Percentiles rank a stretch among this genome's conserved stretches.
Evolutionary conservation across 2,797 vertebrate species (phyloP).

Genomic region (Craterocephalus amniculus): DNA sequence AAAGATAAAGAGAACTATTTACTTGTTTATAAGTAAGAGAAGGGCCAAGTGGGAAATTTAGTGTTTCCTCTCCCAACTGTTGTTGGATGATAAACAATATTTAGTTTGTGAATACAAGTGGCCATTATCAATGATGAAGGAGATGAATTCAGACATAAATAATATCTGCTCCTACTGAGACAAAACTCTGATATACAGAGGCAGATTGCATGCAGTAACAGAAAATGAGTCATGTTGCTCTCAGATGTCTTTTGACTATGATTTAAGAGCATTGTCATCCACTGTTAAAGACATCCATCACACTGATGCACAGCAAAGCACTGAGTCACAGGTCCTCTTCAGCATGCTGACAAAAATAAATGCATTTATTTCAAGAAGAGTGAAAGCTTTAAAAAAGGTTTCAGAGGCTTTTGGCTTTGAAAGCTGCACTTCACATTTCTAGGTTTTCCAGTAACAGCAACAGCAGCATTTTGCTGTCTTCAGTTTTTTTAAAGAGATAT

Average conservation of each 20-base stretch:
- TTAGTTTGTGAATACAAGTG: not conserved
- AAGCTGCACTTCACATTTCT: slow-evolving; percentile 13
- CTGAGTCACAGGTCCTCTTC: slow-evolving; percentile 19
- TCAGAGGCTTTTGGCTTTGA: slow-evolving; percentile 2
- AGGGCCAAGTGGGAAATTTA: not conserved
- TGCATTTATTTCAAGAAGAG: not conserved
- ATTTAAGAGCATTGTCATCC: not conserved
- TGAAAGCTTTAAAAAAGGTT: slow-evolving; percentile 4
- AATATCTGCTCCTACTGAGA: not conserved
- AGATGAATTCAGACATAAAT: no score
- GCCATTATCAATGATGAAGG: no score
- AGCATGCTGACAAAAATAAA: not conserved
- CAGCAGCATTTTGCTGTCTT: slow-evolving; percentile 15
- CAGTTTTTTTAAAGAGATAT: slow-evolving; percentile 2
- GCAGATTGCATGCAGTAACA: not conserved
- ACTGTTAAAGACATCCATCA: not conserved
- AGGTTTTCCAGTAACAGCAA: not conserved
- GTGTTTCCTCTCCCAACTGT: not conserved
- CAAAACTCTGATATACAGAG: not conserved
- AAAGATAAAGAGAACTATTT: no score
- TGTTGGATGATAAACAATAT: no score
- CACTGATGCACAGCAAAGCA: not conserved
- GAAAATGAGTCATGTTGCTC: not conserved
- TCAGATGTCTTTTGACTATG: not conserved
- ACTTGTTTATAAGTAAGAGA: not conserved